These are phyloP conservation scores for Neomicropteryx cornuta DNA, from an alignment of 1,140 invertebrate genomes.

Conservation along the genomic window DNA sequence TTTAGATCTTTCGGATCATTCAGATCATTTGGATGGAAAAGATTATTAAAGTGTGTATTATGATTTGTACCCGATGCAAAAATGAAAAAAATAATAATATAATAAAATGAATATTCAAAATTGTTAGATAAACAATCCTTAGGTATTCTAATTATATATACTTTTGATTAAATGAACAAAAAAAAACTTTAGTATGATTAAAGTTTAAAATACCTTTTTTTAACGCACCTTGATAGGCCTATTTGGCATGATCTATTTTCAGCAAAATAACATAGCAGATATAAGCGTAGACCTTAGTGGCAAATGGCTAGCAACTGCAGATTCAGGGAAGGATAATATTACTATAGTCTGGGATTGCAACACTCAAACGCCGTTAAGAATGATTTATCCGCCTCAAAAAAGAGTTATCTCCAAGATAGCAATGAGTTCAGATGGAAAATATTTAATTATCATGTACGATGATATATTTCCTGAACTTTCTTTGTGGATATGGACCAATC, in stretches of 20 bases:
- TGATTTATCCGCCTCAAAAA: conserved; percentile 36
- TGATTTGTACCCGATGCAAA: not conserved
- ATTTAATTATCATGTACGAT: conserved; percentile 39
- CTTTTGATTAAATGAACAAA: not conserved
- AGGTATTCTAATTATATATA: not conserved
- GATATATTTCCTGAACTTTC: conserved; percentile 28
- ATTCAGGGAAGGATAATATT: conserved; percentile 38
- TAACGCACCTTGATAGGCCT: not conserved
- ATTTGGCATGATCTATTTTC: conserved; percentile 10
- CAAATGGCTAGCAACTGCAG: conserved; percentile 42
- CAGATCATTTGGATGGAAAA: not conserved
- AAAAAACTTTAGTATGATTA: not conserved
- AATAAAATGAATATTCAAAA: no score
- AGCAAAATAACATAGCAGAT: conserved; percentile 33
- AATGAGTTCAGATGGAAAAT: conserved; percentile 43
- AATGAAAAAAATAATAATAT: no score
- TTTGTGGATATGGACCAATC: conserved; percentile 46
- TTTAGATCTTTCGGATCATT: not conserved
- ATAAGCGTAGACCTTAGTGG: conserved; percentile 32
- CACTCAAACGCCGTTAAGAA: conserved; percentile 36
- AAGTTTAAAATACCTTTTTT: not conserved
- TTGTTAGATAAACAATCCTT: not conserved
- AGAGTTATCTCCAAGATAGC: conserved; percentile 25
- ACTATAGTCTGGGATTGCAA: conserved; percentile 43
- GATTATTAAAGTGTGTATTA: not conserved